Evolutionary conservation across 2,797 vertebrate genomes (phyloP).

Genomic region (Fistularia commersonii): DNA sequence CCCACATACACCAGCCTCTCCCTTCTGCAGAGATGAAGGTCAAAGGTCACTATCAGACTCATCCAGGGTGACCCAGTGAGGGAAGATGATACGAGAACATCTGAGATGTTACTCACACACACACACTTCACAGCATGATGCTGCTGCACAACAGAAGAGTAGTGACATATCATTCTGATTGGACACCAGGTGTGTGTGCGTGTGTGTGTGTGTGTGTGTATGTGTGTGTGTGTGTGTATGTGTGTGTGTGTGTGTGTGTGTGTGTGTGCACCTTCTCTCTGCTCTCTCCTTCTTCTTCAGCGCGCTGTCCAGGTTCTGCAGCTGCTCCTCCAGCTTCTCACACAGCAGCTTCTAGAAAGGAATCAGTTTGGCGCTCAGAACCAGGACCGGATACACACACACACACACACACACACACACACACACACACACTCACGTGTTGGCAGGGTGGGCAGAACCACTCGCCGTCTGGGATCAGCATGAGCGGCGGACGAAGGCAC

Average conservation of each 20-base stretch:
- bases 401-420: not conserved
- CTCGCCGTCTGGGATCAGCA: conserved; percentile 96
- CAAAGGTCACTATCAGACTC: not conserved
- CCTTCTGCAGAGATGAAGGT: conserved; percentile 63
- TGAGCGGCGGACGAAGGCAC: conserved; percentile 92
- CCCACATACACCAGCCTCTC: conserved; percentile 96
- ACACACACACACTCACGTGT: conserved; percentile 75
- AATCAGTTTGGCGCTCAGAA: conserved; percentile 1
- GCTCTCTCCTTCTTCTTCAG: conserved; percentile 96
- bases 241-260: conserved; percentile 5
- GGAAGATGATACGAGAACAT: not conserved
- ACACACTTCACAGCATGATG: too few species aligned
- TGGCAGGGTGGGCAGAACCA: conserved; percentile 99
- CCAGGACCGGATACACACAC: not conserved
- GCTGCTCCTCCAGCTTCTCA: conserved; percentile 93
- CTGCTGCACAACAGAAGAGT: too few species aligned
- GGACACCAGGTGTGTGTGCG: too few species aligned
- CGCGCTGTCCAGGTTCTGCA: conserved; percentile 91
- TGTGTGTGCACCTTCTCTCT: conserved; percentile 81
- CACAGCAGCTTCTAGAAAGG: conserved; percentile 87
- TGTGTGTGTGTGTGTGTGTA: too few species aligned
- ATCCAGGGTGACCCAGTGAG: not conserved
- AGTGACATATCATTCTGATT: too few species aligned
- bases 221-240: conserved; percentile 3
- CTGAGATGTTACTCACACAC: too few species aligned